Base-by-base conservation (phyloP, 2,888 invertebrate species). In the Arrhopalites spinosus region DNA sequence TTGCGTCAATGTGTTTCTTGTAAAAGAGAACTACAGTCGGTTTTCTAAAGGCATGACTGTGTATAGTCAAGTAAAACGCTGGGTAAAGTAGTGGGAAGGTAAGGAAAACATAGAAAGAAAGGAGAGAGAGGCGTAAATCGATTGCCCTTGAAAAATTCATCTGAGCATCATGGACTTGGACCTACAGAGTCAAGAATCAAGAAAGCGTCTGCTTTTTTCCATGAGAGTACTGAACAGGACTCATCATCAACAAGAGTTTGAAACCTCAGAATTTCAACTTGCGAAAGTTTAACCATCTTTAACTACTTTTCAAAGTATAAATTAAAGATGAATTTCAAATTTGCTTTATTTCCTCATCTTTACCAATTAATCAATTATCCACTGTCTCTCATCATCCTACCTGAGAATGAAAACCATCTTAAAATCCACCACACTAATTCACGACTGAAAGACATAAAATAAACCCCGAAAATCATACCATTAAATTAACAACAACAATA, bases 81-180 rank as follows among this genome's bases (percentile, higher is more conserved):
- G 36, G 36, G 36, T 36, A 36, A 36, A 36, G 36, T 36, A 36
- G n/a, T n/a, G n/a, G 43, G 43, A 30, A 30, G 70, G 27, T 20
- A 61, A 67, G 45, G 45, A 30, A 25, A n/a, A n/a, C n/a, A n/a
- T 67, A 59, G 23, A 53, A 11, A 72, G 64, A 68, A 67, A 47
- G 61, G 67, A 69, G 43, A 20, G 76, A 23, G 71, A 56, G n/a
- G n/a, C n/a, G 74, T 78, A 81, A 81, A 81, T 81, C 81, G 81
- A 81, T 81, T 78, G 81, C 77, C 81, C 81, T 80, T 81, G 81
- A 81, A 81, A n/a, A 79, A 74, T 71, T 36, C 71, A 71, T 71
- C 59, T 59, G 20, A 25, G 29, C 30, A 20, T 27, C 30, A 36
- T 36, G 27, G 30, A 71, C 23, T 23, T 2, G n/a, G n/a, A n/a